Conservation (phyloP, 2,113 vertebrate genomes). For the Ciconia maguari region DNA sequence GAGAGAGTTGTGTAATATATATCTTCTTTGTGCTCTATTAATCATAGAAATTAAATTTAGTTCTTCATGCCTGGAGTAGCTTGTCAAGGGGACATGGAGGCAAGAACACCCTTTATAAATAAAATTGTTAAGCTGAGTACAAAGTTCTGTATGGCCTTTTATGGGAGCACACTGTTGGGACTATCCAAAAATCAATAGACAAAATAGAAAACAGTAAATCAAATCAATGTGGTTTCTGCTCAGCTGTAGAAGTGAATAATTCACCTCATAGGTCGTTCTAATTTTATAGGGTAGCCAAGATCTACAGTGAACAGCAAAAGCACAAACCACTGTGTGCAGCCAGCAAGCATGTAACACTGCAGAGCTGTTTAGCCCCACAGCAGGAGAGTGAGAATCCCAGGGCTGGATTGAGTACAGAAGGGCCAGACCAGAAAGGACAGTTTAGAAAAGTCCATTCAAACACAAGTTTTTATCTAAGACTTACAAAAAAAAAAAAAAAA, state of each 20-base stretch:
- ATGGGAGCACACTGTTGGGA: not conserved
- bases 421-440: not conserved
- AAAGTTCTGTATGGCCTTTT: not conserved
- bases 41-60: not conserved
- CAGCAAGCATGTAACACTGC: rapidly evolving
- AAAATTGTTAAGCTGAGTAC: not conserved
- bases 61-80: not conserved
- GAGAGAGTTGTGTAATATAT: not conserved
- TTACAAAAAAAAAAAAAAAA: not conserved
- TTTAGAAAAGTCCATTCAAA: not conserved
- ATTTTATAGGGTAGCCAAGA: not conserved
- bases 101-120: constrained; percentile 8
- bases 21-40: not conserved
- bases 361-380: not conserved
- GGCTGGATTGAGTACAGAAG: not conserved
- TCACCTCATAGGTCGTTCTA: not conserved
- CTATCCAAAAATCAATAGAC: constrained; percentile 7
- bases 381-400: not conserved
- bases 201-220: constrained; percentile 33
- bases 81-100: not conserved
- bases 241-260: not conserved
- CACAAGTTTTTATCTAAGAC: not conserved
- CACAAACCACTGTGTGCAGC: not conserved
- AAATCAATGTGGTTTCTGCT: not conserved
- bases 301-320: not conserved